Percentiles rank a stretch among this genome's conserved stretches.
phyloP scores from a whole-genome alignment of 2,888 invertebrate genomes.

The Troides helena region DNA sequence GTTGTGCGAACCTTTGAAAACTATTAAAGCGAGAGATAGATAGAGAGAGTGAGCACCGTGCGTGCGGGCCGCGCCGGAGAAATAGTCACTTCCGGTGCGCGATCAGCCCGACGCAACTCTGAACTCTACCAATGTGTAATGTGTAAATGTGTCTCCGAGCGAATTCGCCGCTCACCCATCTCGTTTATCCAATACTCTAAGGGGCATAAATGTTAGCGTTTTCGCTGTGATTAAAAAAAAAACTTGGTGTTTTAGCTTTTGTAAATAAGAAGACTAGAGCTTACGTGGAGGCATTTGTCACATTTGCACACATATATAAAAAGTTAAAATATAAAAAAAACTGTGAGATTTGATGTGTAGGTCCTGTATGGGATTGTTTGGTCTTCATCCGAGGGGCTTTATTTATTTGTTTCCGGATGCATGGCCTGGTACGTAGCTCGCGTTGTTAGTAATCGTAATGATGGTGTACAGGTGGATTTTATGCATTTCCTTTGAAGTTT shows the following conservation, averaged over 20 bases:
- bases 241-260: slow-evolving; percentile 42
- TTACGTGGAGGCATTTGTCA: slow-evolving; percentile 49
- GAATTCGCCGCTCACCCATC: slow-evolving; percentile 16
- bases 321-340: slow-evolving; percentile 35
- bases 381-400: slow-evolving; percentile 39
- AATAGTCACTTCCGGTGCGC: slow-evolving; percentile 4
- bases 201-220: slow-evolving; percentile 36
- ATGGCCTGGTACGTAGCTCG: slow-evolving; percentile 31
- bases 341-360: slow-evolving; percentile 28
- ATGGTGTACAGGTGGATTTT: neutral
- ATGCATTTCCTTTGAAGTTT: slow-evolving; percentile 20
- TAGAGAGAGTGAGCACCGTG: too few relatives aligned
- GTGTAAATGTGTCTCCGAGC: slow-evolving; percentile 21
- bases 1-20: slow-evolving; percentile 4
- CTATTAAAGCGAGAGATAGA: too few relatives aligned
- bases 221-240: slow-evolving; percentile 44
- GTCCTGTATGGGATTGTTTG: slow-evolving; percentile 40
- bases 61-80: neutral
- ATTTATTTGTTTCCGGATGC: slow-evolving; percentile 43
- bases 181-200: slow-evolving; percentile 26
- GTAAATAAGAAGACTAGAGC: slow-evolving; percentile 39
- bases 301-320: slow-evolving; percentile 51
- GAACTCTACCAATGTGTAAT: slow-evolving; percentile 7
- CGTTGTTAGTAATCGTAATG: neutral
- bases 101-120: neutral